Evolutionary conservation across 2,797 vertebrate genomes (phyloP).

Genomic region (Echiichthys vipera): DNA sequence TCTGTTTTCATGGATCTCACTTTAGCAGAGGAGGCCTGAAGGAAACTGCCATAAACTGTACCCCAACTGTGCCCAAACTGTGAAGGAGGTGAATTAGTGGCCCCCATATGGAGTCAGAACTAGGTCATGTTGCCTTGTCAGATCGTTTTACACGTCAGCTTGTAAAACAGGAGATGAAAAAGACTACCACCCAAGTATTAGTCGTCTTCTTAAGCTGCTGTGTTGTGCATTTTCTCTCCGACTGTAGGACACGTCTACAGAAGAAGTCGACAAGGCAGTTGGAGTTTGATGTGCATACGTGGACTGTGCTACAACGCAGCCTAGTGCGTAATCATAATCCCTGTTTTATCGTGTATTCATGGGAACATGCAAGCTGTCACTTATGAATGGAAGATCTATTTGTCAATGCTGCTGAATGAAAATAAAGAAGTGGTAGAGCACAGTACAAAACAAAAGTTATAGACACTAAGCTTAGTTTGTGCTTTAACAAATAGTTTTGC

Average conservation of each 20-base stretch:
- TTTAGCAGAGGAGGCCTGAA: slow-evolving; percentile 25
- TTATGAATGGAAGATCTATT: neutral
- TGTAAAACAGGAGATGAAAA: slow-evolving; percentile 59
- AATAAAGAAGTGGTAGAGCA: neutral
- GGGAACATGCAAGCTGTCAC: neutral
- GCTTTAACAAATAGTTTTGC: neutral
- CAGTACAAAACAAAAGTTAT: neutral
- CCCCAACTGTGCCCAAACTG: slow-evolving; percentile 35
- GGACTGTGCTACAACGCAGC: neutral
- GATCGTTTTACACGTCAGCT: slow-evolving; percentile 50
- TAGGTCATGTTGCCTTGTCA: slow-evolving; percentile 54
- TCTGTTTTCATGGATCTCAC: slow-evolving; percentile 41
- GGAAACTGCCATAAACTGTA: slow-evolving; percentile 40
- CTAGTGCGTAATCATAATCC: no score
- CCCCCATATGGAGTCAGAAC: slow-evolving; percentile 57
- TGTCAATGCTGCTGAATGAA: neutral
- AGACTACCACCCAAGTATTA: slow-evolving; percentile 42
- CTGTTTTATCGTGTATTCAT: neutral
- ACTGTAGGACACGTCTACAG: neutral
- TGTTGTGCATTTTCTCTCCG: slow-evolving; percentile 8
- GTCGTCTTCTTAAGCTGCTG: slow-evolving; percentile 31
- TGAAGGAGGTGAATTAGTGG: slow-evolving; percentile 44
- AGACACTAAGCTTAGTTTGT: neutral
- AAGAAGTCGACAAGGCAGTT: neutral
- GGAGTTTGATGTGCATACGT: slow-evolving; percentile 30